These are phyloP conservation scores for Perca flavescens DNA, from an alignment of 2,113 vertebrate genomes.

Conservation along the genomic window DNA sequence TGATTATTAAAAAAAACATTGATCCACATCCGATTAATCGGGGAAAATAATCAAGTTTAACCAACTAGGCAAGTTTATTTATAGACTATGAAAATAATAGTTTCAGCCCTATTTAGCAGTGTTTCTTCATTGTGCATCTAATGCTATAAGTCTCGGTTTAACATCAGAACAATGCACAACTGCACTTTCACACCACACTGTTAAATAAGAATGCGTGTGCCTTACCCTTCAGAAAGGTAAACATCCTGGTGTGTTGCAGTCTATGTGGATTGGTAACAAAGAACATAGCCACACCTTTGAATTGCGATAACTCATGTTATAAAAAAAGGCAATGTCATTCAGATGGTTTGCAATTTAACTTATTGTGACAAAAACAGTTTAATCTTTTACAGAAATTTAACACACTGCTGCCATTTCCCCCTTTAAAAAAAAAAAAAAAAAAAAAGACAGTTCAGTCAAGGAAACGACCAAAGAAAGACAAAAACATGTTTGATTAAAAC, in stretches of 20 bases:
- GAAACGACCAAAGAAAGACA: not conserved
- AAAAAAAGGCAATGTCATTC: slow-evolving; percentile 47
- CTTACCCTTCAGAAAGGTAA: not conserved
- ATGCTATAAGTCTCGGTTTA: not conserved
- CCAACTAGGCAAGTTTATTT: too few relatives aligned
- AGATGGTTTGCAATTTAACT: slow-evolving; percentile 39
- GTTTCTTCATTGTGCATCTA: not conserved
- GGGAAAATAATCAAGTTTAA: too few relatives aligned
- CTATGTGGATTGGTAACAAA: not conserved
- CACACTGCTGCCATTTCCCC: not conserved
- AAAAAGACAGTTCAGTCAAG: not conserved
- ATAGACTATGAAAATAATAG: too few relatives aligned
- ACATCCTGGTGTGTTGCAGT: slow-evolving; percentile 36
- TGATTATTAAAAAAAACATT: too few relatives aligned
- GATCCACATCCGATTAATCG: too few relatives aligned
- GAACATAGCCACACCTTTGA: slow-evolving; percentile 35
- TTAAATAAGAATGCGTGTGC: not conserved
- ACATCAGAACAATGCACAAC: not conserved
- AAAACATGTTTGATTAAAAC: slow-evolving; percentile 11
- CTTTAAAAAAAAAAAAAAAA: not conserved
- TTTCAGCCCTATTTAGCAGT: not conserved
- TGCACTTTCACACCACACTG: slow-evolving; percentile 3
- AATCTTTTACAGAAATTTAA: slow-evolving; percentile 5
- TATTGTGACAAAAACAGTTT: not conserved
- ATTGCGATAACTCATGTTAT: slow-evolving; percentile 9